These are phyloP conservation scores for Pseudotriccus pelzelni DNA, from an alignment of 2,797 vertebrate species.

Conservation along the genomic window DNA sequence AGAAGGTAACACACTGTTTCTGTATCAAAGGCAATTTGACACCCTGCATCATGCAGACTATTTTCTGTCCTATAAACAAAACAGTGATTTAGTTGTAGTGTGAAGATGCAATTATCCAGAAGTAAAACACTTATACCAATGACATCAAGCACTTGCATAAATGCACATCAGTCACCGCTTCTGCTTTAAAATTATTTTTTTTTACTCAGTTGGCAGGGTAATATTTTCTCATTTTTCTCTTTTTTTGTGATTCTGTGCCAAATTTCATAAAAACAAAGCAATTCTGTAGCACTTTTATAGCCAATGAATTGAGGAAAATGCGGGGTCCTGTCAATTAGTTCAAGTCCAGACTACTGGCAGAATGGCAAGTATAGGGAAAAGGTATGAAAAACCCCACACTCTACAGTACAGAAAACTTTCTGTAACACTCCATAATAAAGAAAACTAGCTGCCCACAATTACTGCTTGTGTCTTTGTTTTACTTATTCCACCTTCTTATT, in stretches of 20 bases:
- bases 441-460: neutral
- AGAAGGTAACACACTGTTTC: neutral
- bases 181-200: constrained; percentile 27
- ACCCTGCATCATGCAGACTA: neutral
- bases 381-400: neutral
- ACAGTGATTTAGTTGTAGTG: neutral
- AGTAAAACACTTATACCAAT: constrained; percentile 39
- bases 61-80: neutral
- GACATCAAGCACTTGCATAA: constrained; percentile 31
- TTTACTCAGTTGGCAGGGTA: constrained; percentile 4
- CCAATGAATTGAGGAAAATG: constrained; percentile 64
- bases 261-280: constrained; percentile 55
- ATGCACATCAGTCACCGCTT: constrained; percentile 37
- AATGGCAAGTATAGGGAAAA: constrained; percentile 11
- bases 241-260: constrained; percentile 31
- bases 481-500: neutral
- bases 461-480: neutral
- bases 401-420: neutral
- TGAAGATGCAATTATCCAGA: neutral
- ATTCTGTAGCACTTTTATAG: constrained; percentile 30
- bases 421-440: neutral
- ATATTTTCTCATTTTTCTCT: constrained; percentile 32
- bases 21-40: neutral
- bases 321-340: constrained; percentile 54
- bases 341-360: constrained; percentile 3